phyloP scores from a whole-genome alignment of 2,113 vertebrate genomes.

The Pontoporia blainvillei region DNA sequence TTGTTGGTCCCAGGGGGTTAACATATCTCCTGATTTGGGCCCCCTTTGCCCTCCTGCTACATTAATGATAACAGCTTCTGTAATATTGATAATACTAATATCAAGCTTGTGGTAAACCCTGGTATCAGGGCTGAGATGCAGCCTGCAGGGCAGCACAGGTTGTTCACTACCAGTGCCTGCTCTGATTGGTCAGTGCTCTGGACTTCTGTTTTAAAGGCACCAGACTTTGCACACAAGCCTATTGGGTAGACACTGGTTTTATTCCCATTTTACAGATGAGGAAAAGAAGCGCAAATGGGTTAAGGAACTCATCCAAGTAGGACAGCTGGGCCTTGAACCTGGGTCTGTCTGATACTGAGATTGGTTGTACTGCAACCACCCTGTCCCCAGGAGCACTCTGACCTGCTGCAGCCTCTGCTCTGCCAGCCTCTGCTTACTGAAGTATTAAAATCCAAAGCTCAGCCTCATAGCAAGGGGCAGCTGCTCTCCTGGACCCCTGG shows the following conservation, averaged over 20 bases:
- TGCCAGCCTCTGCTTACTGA: background rate
- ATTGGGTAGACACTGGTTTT: background rate
- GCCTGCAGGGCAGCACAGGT: background rate
- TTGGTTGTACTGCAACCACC: background rate
- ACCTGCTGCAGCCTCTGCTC: background rate
- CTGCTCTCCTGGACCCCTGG: background rate
- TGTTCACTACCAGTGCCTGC: background rate
- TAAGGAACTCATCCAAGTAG: background rate
- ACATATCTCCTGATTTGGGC: background rate
- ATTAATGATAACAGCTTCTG: background rate
- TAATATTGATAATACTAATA: background rate
- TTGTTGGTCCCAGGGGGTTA: background rate
- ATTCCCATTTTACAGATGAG: background rate
- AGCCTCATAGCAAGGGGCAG: background rate
- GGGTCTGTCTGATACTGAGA: background rate
- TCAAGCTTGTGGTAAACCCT: background rate
- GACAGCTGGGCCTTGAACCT: background rate
- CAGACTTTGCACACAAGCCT: background rate
- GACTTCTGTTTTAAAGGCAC: background rate
- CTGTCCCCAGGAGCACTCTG: background rate
- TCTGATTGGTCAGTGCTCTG: background rate
- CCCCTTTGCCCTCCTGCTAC: background rate
- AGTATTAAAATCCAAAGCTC: background rate
- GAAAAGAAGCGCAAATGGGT: background rate
- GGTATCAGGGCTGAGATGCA: background rate